Evolutionary conservation across 2,113 vertebrate species (phyloP), one percentile per base, ranked within the genome.

Genomic region (Dasyornis broadbenti): DNA sequence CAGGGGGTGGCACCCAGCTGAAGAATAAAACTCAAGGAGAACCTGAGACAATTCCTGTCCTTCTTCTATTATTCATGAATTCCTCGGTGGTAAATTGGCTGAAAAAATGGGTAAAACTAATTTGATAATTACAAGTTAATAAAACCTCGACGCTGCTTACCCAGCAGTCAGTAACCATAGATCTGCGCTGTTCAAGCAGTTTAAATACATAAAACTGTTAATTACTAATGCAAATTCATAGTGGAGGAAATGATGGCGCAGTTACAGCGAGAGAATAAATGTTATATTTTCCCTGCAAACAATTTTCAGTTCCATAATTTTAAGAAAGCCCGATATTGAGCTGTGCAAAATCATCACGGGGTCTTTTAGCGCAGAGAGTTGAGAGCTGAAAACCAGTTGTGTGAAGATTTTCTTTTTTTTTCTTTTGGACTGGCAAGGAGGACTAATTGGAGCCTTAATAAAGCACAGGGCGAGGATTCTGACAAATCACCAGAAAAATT

Each of bases 61-160:
- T 26, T 80, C 23, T 71, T 94, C 56, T 64, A 26, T 56, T 76
- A 61, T 57, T 88, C 90, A 79, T 53, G 1, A 90, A 65, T 93
- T 40, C 60, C 40, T 75, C 35, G 2, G 63, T 27, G 53, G 42
- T 39, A 90, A 94, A 92, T 82, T 57, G 61, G 19, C 39, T 42
- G 47, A 61, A 81, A 78, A 90, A 96, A 31, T 5, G 80, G 42
- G 57, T 69, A 71, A 80, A 90, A 65, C n/a, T 88, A 79, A 90
- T 94, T 88, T 88, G 82, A 77, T 86, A 91, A 93, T 93, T 93
- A n/a, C 33, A 72, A 92, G 79, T 93, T 92, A 94, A 92, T 88
- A 93, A 88, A 90, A 82, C 50, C 89, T 80, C 40, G 24, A 85
- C 10, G 19, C 33, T 86, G 79, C 70, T 92, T 87, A 78, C 57